Evolutionary conservation across 2,888 invertebrate species (phyloP), one percentile per base, ranked within the genome.

Genomic region (Melieria picta): DNA sequence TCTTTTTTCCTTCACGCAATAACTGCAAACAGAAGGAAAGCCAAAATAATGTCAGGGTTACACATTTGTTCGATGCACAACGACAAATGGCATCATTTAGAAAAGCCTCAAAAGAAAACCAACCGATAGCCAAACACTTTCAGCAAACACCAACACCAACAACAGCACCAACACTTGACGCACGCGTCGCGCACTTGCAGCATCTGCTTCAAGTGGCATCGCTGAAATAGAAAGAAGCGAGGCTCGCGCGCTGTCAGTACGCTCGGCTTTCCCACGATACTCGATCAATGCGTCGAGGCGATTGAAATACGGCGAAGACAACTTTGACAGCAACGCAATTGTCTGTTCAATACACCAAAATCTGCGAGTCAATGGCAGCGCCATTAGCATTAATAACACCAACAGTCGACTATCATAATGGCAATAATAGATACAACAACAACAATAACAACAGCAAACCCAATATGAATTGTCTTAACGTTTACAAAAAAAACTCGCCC

Each of bases 271-370:
- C 67, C n/a, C 67, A 67, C 67, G 67, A 50, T 52, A 67, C 67
- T 67, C 67, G 42, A 61, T 67, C 67, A 60, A 48, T 67, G 60
- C 58, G 46, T 13, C 43, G n/a, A 57, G 48, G 16, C 67, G 57
- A 50, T 46, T 47, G 63, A 72, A 13, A 63, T 64, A 72, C 57
- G 63, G 63, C 45, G 67, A 58, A 67, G 66, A 67, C 67, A 63
- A 50, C 46, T 48, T 56, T 55, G 63, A 72, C 67, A 56, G 13
- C 52, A 10, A 9, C 48, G 56, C 60, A 55, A 65, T 71, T 65
- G 50, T 71, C 43, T 10, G 62, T 16, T 63, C 47, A 58, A 30
- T 42, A 42, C 11, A 30, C 58, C 4, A 4, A 42, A 58, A 43
- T 16, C 11, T 9, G 45, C n/a, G 43, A 13, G 48, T 46, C 67